phyloP scores from a whole-genome alignment of 2,888 invertebrate genomes.

The Xylophagus ater region DNA sequence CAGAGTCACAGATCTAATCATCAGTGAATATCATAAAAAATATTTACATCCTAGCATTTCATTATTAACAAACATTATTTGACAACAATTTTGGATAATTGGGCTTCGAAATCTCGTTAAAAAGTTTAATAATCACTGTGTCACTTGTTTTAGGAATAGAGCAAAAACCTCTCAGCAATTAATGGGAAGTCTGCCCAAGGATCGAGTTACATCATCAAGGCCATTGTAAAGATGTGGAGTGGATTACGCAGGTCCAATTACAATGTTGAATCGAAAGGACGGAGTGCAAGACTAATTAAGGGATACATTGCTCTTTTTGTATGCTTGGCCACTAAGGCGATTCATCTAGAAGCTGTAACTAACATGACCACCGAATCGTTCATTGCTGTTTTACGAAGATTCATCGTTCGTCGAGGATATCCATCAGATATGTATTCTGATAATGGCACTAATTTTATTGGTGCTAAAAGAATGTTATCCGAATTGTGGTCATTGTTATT shows the following conservation, averaged over 20 bases:
- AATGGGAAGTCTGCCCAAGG: too few species aligned
- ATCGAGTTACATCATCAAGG: too few species aligned
- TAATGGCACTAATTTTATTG: constrained; percentile 22
- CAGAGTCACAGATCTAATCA: neutral
- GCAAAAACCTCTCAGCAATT: too few species aligned
- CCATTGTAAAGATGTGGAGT: neutral
- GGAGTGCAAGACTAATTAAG: neutral
- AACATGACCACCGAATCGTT: constrained; percentile 17
- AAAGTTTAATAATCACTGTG: too few species aligned
- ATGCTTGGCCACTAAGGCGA: too few species aligned
- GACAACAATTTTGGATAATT: too few species aligned
- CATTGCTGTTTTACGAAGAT: constrained; percentile 19
- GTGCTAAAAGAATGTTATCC: constrained; percentile 18
- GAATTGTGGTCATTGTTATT: constrained; percentile 3
- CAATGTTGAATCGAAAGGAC: neutral
- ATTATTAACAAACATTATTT: neutral
- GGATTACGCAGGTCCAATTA: neutral
- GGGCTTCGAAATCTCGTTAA: too few species aligned
- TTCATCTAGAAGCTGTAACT: neutral
- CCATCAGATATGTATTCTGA: constrained; percentile 20
- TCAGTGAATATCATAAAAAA: neutral
- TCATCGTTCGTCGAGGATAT: constrained; percentile 20
- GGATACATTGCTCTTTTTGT: too few species aligned
- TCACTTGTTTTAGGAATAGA: too few species aligned
- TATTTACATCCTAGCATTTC: neutral